Conservation (phyloP, 1,140 invertebrate genomes). For the Apis florea region DNA sequence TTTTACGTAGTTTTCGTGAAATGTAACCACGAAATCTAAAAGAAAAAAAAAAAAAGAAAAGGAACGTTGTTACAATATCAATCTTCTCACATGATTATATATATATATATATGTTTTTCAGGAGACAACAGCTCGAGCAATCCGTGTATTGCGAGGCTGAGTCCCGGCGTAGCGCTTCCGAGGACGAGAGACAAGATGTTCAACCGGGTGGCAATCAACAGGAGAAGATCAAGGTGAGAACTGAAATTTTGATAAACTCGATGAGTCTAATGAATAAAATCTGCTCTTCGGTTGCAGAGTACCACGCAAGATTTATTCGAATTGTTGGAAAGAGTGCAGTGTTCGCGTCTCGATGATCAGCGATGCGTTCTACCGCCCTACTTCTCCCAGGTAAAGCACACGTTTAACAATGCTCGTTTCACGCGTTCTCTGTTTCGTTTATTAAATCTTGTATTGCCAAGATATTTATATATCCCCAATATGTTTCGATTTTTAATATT, state of each 20-base stretch:
- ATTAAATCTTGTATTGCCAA: background rate
- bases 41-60: no score
- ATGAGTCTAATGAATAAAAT: no score
- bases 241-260: no score
- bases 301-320: slow-evolving; percentile 93
- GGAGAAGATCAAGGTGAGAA: slow-evolving; percentile 69
- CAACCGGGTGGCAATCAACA: slow-evolving; percentile 58
- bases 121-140: slow-evolving; percentile 78
- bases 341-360: slow-evolving; percentile 95
- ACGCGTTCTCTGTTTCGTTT: no score
- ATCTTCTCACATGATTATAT: background rate
- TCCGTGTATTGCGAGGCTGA: slow-evolving; percentile 77
- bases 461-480: background rate
- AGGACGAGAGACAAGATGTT: slow-evolving; percentile 72
- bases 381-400: slow-evolving; percentile 88
- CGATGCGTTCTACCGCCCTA: slow-evolving; percentile 94
- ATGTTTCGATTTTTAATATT: no score
- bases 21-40: no score
- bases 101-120: no score
- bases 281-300: slow-evolving; percentile 77
- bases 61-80: no score
- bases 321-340: slow-evolving; percentile 93
- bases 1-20: no score
- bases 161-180: slow-evolving; percentile 62
- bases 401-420: background rate